Percentiles rank a stretch among this genome's conserved stretches.
These are phyloP conservation scores for Emydocephalus ijimae DNA, from an alignment of 2,113 vertebrate genomes.

Conservation along the genomic window DNA sequence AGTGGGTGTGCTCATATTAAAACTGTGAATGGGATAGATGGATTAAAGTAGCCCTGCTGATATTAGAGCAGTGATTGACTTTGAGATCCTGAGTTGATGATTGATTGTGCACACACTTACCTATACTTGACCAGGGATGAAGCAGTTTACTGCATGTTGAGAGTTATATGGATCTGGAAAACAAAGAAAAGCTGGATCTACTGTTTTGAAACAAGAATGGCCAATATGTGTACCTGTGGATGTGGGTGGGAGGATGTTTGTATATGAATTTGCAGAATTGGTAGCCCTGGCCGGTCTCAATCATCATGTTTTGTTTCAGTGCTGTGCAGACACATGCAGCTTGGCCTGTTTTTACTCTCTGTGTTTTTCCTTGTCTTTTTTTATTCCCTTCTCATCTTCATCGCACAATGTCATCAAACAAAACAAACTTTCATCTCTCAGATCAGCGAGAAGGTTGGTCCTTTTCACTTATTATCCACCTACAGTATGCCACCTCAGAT, in stretches of 20 bases:
- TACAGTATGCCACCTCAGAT: conserved; percentile 78
- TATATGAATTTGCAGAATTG: conserved; percentile 45
- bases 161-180: neutral
- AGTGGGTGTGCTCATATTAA: neutral
- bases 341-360: conserved; percentile 99
- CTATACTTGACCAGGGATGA: neutral
- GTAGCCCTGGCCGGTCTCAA: conserved; percentile 61
- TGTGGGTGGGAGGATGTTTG: conserved; percentile 8
- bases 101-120: conserved; percentile 7
- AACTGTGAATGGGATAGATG: conserved; percentile 34
- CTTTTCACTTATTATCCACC: conserved; percentile 87
- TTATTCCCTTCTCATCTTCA: conserved; percentile 89
- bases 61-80: conserved; percentile 14
- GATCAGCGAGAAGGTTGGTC: conserved; percentile 99
- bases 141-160: neutral
- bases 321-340: conserved; percentile 86
- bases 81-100: conserved; percentile 12
- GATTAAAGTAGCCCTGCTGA: conserved; percentile 55
- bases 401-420: conserved; percentile 91
- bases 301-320: conserved; percentile 75
- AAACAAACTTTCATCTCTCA: conserved; percentile 94
- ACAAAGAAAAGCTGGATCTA: conserved; percentile 3
- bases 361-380: conserved; percentile 94
- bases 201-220: neutral
- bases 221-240: neutral